Conservation (phyloP, 53 echinoderm and acorn worm genomes). For the Echinometra lucunter region DNA sequence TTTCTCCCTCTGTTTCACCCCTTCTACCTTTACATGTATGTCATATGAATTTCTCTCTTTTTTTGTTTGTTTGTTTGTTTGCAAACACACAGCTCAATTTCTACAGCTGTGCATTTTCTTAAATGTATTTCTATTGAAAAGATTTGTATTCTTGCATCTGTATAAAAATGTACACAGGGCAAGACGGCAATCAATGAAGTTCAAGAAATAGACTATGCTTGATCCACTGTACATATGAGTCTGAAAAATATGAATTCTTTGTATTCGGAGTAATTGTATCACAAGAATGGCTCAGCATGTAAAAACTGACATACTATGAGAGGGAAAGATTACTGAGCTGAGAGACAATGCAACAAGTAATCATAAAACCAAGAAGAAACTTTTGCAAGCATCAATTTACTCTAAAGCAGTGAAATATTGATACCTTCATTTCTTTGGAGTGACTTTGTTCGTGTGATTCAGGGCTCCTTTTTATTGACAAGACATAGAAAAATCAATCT, state of each 20-base stretch:
- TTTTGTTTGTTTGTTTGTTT: background rate
- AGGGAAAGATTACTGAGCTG: background rate
- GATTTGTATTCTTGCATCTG: background rate
- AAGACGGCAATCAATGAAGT: background rate
- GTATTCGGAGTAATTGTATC: background rate
- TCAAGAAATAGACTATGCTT: background rate
- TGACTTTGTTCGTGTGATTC: constrained; percentile 1
- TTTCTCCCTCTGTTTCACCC: background rate
- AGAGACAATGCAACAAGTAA: background rate
- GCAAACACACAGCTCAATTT: background rate
- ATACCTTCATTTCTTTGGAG: background rate
- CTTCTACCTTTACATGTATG: constrained; percentile 18
- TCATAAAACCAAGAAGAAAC: too few species aligned
- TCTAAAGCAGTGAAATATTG: background rate
- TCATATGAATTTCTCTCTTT: constrained; percentile 15
- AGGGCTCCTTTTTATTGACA: background rate
- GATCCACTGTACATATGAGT: background rate
- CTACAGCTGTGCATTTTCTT: too few species aligned
- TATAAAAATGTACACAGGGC: background rate
- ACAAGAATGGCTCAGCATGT: background rate
- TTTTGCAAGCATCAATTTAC: background rate
- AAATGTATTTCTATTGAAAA: too few species aligned
- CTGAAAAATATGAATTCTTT: too few species aligned
- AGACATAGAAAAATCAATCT: constrained; percentile 1
- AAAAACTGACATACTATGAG: background rate